A percentile compares a stretch with the other conserved stretches of the same genome.
Conservation (phyloP, 2,888 invertebrate genomes). For the Gasteruption jaculator region DNA sequence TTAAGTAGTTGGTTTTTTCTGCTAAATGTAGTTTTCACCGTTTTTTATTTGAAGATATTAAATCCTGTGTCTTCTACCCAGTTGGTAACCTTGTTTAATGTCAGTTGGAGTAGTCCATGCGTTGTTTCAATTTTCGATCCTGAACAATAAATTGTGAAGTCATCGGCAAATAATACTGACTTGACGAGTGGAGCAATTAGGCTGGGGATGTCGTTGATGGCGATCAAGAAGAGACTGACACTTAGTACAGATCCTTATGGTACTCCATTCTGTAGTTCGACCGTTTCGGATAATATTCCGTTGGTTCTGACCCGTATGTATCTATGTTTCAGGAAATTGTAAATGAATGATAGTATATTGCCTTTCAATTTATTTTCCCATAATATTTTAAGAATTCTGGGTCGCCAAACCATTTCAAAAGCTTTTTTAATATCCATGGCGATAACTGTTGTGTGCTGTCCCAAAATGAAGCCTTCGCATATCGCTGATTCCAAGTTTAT, state of each 20-base stretch:
- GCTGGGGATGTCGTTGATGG: conserved; percentile 19
- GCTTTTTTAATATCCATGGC: neutral
- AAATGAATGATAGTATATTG: neutral
- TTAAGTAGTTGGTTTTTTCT: too few species aligned
- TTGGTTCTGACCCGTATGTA: conserved; percentile 11
- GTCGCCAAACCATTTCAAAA: conserved; percentile 2
- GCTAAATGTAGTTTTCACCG: conserved; percentile 10
- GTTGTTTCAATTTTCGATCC: conserved; percentile 17
- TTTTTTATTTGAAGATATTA: conserved; percentile 21
- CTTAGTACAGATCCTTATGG: conserved; percentile 22
- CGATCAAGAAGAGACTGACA: conserved; percentile 20
- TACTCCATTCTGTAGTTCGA: conserved; percentile 15
- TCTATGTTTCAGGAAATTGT: conserved; percentile 20
- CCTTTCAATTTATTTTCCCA: neutral
- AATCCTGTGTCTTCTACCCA: conserved; percentile 17
- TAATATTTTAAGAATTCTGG: neutral
- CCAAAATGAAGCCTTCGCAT: too few species aligned
- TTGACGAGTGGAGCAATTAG: conserved; percentile 9
- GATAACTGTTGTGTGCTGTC: too few species aligned
- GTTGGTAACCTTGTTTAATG: conserved; percentile 15
- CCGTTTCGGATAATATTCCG: conserved; percentile 8
- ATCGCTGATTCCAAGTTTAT: too few species aligned
- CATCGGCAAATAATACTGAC: conserved; percentile 19
- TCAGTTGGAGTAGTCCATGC: conserved; percentile 16
- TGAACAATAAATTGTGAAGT: conserved; percentile 16